Conservation (phyloP, 2,113 vertebrate genomes). For the Halcyon senegalensis region DNA sequence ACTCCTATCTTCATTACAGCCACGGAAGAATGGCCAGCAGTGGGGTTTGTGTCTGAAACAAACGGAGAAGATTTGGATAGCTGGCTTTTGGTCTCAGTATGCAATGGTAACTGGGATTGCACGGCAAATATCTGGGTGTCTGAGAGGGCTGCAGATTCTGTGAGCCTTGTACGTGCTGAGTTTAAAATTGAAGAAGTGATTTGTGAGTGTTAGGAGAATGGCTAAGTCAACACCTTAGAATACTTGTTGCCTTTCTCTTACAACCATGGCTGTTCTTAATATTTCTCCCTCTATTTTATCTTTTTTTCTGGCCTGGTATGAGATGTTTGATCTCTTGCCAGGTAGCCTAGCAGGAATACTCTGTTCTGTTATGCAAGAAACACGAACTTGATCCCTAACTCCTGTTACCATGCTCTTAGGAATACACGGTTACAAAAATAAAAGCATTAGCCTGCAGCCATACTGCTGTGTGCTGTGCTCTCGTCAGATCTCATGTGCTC, state of each 20-base stretch:
- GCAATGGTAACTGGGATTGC: background rate
- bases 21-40: background rate
- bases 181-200: background rate
- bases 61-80: background rate
- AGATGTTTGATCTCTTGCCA: constrained; percentile 38
- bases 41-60: background rate
- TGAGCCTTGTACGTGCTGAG: background rate
- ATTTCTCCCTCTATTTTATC: background rate
- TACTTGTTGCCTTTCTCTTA: constrained; percentile 6
- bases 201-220: background rate
- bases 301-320: background rate
- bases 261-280: background rate
- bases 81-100: background rate
- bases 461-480: background rate
- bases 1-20: background rate
- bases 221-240: background rate
- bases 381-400: constrained; percentile 26
- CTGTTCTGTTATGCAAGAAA: background rate
- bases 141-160: background rate
- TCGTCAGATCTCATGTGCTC: background rate
- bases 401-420: background rate
- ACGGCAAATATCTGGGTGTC: background rate
- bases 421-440: background rate
- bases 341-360: background rate
- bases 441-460: constrained; percentile 51